Evolutionary conservation across 1,140 invertebrate genomes (phyloP).

Genomic region (Adelges cooleyi): DNA sequence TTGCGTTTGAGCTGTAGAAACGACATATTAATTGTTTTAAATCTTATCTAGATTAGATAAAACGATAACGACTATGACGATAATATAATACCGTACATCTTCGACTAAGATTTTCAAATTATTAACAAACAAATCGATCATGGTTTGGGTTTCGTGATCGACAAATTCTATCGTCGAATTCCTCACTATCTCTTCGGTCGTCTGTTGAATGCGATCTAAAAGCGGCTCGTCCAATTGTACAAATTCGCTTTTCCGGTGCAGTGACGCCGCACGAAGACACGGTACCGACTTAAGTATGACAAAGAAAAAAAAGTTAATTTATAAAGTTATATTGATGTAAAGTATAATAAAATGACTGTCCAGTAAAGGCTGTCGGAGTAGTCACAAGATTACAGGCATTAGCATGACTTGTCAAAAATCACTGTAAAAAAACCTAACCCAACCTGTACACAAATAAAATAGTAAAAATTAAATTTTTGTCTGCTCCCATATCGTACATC

Average conservation of each 20-base stretch:
- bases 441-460: too few relatives aligned
- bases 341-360: too few relatives aligned
- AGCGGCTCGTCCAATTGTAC: background rate
- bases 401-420: too few relatives aligned
- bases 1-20: background rate
- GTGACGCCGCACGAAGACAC: background rate
- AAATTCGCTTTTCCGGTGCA: background rate
- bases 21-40: background rate
- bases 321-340: too few relatives aligned
- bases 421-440: too few relatives aligned
- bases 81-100: background rate
- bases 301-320: too few relatives aligned
- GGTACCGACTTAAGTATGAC: background rate
- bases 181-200: background rate
- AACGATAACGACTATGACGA: background rate
- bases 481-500: too few relatives aligned
- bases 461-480: too few relatives aligned
- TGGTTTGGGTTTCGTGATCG: background rate
- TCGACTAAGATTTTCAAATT: conserved; percentile 2
- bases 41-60: background rate
- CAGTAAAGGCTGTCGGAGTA: too few relatives aligned
- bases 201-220: background rate
- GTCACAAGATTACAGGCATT: too few relatives aligned
- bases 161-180: conserved; percentile 11
- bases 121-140: background rate